Evolutionary conservation across 2,888 invertebrate species (phyloP), one percentile per base, ranked within the genome.

Genomic region (Protula sp.): DNA sequence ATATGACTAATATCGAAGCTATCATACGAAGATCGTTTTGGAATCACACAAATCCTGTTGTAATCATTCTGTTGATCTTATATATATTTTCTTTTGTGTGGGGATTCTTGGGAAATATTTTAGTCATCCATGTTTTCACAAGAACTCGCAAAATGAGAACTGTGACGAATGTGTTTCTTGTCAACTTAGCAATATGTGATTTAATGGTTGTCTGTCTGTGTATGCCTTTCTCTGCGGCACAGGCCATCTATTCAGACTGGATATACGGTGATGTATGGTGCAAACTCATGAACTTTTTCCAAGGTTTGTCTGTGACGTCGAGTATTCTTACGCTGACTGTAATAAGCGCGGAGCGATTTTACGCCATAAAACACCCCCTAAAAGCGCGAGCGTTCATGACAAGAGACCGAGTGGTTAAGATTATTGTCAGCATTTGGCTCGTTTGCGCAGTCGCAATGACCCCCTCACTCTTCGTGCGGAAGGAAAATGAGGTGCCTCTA

Each of bases 181-280:
- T 65, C 24, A 67, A 67, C 54, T 48, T 67, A 54, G 67, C 65
- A n/a, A 54, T 65, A 14, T 66, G 65, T 29, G 67, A 67, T 31
- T 58, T 67, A 19, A 55, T 65, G 58, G 67, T 67, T 5, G 61
- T 67, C 9, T 51, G 54, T 24, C 55, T 65, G 50, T 66, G 63
- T 47, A 59, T 65, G 58, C 67, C 67, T 3, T 65, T 65, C 58
- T 57, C 55, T 30, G 58, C 65, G 19, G 65, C 65, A n/a, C 22
- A 55, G 31, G 62, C 61, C 57, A 50, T 65, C 22, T 67, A 63
- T 56, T 30, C 47, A 19, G 63, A 66, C 58, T 67, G 67, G 67
- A 59, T 65, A n/a, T 61, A 65, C 54, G 67, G 67, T 2, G 60
- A 63, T 53, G 54, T 48, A 47, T 57, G 64, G 61, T 67, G 67